Evolutionary conservation across 2,113 vertebrate species (phyloP).

Genomic region (Echinops telfairi): DNA sequence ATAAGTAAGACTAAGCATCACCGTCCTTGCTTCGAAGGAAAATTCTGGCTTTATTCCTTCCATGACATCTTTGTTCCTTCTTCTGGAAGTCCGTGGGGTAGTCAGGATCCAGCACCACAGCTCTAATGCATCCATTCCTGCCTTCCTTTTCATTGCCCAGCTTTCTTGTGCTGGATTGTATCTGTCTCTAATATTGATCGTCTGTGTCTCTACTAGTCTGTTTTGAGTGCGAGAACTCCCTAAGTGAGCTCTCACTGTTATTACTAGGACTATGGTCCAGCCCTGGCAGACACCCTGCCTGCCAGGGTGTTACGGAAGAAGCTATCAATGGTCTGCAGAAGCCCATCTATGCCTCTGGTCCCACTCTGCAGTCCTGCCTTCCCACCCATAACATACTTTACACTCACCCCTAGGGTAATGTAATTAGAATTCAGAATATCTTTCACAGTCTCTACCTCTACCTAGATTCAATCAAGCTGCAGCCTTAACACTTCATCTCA

Average conservation of each 20-base stretch:
- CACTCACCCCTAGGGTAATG: background rate
- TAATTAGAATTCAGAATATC: conserved; percentile 35
- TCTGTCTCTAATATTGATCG: background rate
- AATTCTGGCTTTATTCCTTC: background rate
- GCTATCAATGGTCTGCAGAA: background rate
- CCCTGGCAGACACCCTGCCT: background rate
- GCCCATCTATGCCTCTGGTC: background rate
- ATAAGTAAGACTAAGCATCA: background rate
- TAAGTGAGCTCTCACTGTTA: conserved; percentile 21
- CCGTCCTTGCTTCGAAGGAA: background rate
- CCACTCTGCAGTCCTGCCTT: background rate
- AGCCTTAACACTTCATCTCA: background rate
- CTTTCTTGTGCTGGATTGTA: background rate
- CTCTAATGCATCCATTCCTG: background rate
- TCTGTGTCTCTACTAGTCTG: conserved; percentile 29
- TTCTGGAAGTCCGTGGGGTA: background rate
- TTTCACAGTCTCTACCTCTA: background rate
- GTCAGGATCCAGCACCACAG: background rate
- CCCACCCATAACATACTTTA: background rate
- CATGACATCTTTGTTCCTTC: background rate
- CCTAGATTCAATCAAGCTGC: background rate
- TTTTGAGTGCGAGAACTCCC: conserved; percentile 63
- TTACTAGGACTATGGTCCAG: background rate
- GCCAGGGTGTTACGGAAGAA: conserved; percentile 4
- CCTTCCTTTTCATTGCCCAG: background rate